These are phyloP conservation scores for Heterotis niloticus DNA, from an alignment of 2,113 vertebrate species.

Conservation along the genomic window DNA sequence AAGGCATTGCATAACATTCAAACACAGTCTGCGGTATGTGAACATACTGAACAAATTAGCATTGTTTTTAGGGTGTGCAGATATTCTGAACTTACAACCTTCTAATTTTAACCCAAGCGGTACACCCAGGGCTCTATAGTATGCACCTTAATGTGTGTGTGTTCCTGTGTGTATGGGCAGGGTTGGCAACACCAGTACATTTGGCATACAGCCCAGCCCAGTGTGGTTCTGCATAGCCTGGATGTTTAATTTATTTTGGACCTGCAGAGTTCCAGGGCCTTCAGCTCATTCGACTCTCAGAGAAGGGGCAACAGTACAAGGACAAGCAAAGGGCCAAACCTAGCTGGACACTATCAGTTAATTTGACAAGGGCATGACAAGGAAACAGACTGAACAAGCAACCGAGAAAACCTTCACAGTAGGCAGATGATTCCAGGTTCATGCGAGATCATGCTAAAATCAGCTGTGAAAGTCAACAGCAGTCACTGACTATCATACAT, in stretches of 20 bases:
- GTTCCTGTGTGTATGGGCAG: neutral
- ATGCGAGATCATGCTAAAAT: neutral
- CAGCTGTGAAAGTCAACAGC: neutral
- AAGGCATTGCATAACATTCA: too few species aligned
- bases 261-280: constrained; percentile 84
- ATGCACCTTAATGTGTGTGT: neutral
- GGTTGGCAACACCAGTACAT: neutral
- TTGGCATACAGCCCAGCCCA: neutral
- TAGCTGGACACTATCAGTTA: constrained; percentile 97
- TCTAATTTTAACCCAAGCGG: neutral
- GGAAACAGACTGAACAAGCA: neutral
- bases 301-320: constrained; percentile 86
- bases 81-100: too few species aligned
- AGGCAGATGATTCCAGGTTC: neutral
- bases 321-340: constrained; percentile 90
- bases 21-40: too few species aligned
- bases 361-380: constrained; percentile 98
- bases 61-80: too few species aligned
- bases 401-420: neutral
- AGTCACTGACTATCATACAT: neutral
- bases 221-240: neutral
- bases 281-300: constrained; percentile 85
- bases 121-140: neutral
- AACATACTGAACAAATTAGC: too few species aligned
- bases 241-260: constrained; percentile 1